Conservation (phyloP, 2,888 invertebrate genomes). For the Atherix ibis region DNA sequence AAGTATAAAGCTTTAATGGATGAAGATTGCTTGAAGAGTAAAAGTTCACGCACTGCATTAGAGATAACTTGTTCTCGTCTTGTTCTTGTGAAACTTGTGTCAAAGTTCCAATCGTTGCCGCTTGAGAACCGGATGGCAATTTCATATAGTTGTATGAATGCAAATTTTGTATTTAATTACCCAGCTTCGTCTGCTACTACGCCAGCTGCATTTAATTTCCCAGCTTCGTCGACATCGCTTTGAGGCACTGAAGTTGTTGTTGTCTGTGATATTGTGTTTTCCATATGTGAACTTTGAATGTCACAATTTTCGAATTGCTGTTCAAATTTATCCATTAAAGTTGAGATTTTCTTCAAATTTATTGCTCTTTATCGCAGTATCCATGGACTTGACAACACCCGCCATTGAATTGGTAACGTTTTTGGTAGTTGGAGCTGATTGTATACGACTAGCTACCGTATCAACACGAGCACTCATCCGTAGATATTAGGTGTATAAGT, state of each 20-base stretch:
- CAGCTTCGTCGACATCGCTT: slow-evolving; percentile 82
- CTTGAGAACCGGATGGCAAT: slow-evolving; percentile 66
- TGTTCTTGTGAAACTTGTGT: slow-evolving; percentile 78
- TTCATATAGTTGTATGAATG: too few relatives aligned
- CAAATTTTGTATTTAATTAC: too few relatives aligned
- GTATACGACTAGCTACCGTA: slow-evolving; percentile 92
- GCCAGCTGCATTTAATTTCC: slow-evolving; percentile 67
- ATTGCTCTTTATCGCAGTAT: slow-evolving; percentile 99
- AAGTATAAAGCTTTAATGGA: too few relatives aligned
- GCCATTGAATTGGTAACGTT: slow-evolving; percentile 91
- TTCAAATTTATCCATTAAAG: slow-evolving; percentile 93
- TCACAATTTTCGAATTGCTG: slow-evolving; percentile 98
- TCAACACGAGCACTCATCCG: slow-evolving; percentile 96
- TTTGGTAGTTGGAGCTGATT: slow-evolving; percentile 92
- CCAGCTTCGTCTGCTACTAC: slow-evolving; percentile 99
- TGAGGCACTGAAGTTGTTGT: slow-evolving; percentile 94
- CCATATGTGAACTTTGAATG: slow-evolving; percentile 98
- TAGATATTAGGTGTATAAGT: too few relatives aligned
- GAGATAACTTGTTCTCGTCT: too few relatives aligned
- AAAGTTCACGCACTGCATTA: too few relatives aligned
- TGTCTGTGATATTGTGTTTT: slow-evolving; percentile 96
- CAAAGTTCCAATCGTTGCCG: slow-evolving; percentile 54
- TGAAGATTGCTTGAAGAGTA: too few relatives aligned
- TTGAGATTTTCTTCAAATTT: slow-evolving; percentile 95
- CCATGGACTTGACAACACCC: slow-evolving; percentile 93